A percentile compares a stretch with the other conserved stretches of the same genome.
These are phyloP conservation scores for Paguma larvata DNA, from an alignment of 2,797 vertebrate genomes.

Conservation along the genomic window DNA sequence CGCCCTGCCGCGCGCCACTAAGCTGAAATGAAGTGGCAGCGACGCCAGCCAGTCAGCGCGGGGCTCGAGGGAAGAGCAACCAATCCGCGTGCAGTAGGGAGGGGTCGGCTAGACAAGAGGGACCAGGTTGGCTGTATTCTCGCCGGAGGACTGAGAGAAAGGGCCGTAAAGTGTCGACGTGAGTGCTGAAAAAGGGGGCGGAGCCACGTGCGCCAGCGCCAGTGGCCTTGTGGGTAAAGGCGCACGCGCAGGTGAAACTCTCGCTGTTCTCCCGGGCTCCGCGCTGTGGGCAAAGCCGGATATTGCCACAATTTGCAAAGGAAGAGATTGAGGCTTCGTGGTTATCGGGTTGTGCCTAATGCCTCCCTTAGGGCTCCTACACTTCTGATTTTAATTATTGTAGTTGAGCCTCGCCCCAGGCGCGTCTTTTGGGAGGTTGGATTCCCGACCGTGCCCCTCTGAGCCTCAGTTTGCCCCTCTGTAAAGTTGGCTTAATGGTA, in stretches of 20 bases:
- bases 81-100: neutral
- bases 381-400: neutral
- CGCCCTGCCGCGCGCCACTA: conserved; percentile 45
- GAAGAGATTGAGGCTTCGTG: neutral
- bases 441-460: neutral
- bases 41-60: neutral
- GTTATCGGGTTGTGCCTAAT: neutral
- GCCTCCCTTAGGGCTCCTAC: neutral
- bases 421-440: neutral
- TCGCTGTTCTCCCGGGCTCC: accelerated
- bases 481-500: neutral
- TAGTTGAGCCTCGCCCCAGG: neutral
- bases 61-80: neutral
- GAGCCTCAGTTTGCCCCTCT: neutral
- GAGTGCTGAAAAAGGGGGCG: conserved; percentile 31
- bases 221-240: neutral
- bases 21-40: conserved; percentile 66
- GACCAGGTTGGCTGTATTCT: neutral
- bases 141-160: accelerated
- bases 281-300: accelerated
- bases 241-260: neutral
- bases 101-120: neutral
- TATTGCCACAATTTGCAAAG: neutral
- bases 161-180: conserved; percentile 57
- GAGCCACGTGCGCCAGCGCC: accelerated